Base-by-base conservation (phyloP, 2,113 vertebrate genomes). In the Semicossyphus pulcher region DNA sequence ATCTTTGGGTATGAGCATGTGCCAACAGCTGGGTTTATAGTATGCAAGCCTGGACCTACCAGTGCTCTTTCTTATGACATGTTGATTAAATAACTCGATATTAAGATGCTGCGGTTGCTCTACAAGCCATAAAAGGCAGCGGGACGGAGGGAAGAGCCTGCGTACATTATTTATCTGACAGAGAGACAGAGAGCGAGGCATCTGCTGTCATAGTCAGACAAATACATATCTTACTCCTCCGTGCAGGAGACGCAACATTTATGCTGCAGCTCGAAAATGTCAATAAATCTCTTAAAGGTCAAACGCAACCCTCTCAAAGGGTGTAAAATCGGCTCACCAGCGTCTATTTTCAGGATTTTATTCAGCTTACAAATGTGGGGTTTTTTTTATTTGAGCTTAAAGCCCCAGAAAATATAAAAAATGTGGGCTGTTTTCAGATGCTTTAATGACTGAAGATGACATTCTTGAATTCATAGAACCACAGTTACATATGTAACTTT, bases 41-140 rank as follows among this genome's bases (percentile, higher is more conserved):
- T 76, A 39, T 8, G 23, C 8, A 2, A 42, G 76, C 61, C 48
- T 41, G 59, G 52, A 63, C 44, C 77, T 34, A 59, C 39, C 64
- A 68, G 71, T 37, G 60, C 72, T 67, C 44, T 72, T 60, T 53
- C 67, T 68, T 62, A 80, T 72, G 88, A 88, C 87, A 89, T 84
- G 81, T 87, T 89, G 84, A 90, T 92, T 85, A 86, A 88, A 89
- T 89, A 88, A 78, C 31, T 75, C 56, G 44, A 87, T 87, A 72
- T 79, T 57, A 79, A 85, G 76, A 86, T 74, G 69, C 73, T 45
- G 52, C 0, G 49, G 77, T 39, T 65, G 80, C 78, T 78, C 42
- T 25, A 21, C 32, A 3, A 26, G 76, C 84, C 89, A 57, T 92
- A 91, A 82, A 92, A 90, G 86, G 88, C 74, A 79, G 53, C 51